Evolutionary conservation across 2,888 invertebrate species (phyloP).

Genomic region (Perizoma flavofasciatum): DNA sequence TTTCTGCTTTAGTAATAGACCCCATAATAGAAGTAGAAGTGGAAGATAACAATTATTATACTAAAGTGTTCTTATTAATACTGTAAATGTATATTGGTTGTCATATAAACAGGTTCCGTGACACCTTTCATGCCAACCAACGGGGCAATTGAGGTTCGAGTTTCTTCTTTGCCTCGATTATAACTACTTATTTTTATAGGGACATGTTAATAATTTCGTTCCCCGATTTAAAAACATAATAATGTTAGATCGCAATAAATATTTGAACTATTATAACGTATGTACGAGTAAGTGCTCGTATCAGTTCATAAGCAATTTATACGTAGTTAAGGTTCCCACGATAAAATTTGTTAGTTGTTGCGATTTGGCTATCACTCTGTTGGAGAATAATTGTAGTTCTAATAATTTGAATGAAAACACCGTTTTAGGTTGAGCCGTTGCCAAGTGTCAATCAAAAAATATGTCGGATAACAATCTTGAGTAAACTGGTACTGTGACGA

Average conservation of each 20-base stretch:
- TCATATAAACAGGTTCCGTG: slow-evolving; percentile 55
- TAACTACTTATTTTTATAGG: slow-evolving; percentile 12
- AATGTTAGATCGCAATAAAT: slow-evolving; percentile 5
- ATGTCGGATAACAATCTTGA: slow-evolving; percentile 60
- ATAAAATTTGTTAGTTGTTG: too few relatives aligned
- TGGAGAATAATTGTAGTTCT: too few relatives aligned
- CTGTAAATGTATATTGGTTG: slow-evolving; percentile 55
- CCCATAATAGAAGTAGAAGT: slow-evolving; percentile 27
- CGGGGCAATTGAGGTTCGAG: slow-evolving; percentile 17
- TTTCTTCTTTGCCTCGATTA: slow-evolving; percentile 20
- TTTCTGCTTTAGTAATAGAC: slow-evolving; percentile 12
- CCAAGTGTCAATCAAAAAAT: slow-evolving; percentile 25
- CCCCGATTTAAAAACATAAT: slow-evolving; percentile 2
- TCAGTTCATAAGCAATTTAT: too few relatives aligned
- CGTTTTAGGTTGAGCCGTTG: too few relatives aligned
- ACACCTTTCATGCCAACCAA: slow-evolving; percentile 49
- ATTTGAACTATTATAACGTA: not conserved
- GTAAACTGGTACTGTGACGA: slow-evolving; percentile 58
- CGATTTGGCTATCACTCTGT: too few relatives aligned
- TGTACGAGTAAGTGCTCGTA: not conserved
- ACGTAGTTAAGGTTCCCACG: too few relatives aligned
- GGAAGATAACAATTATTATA: slow-evolving; percentile 43
- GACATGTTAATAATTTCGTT: slow-evolving; percentile 10
- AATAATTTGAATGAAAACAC: too few relatives aligned
- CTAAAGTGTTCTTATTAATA: slow-evolving; percentile 48